Evolutionary conservation across 2,797 vertebrate genomes (phyloP).

Genomic region (Sitta carolinensis): DNA sequence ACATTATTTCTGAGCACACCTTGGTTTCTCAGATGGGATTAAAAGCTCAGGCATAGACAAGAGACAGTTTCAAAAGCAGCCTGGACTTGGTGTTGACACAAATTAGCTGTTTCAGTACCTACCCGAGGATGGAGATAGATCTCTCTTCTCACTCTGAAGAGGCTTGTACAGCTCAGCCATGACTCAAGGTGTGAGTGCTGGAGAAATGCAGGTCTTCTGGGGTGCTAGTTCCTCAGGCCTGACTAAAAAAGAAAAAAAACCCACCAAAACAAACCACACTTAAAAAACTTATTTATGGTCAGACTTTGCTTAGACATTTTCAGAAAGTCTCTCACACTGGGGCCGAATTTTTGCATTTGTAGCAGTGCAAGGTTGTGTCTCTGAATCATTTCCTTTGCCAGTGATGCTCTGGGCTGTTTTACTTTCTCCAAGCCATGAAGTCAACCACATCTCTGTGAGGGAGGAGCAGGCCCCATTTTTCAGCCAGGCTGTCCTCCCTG

Average conservation of each 20-base stretch:
- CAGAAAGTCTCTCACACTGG: background rate
- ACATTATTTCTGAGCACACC: background rate
- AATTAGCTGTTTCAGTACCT: background rate
- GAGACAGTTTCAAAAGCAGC: background rate
- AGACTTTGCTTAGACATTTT: background rate
- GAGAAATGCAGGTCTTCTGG: background rate
- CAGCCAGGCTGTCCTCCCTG: background rate
- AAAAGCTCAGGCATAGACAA: background rate
- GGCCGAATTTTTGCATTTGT: background rate
- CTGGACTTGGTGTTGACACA: background rate
- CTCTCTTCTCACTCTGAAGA: background rate
- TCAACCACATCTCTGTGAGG: background rate
- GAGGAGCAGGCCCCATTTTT: background rate
- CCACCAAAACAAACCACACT: background rate
- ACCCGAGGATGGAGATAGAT: background rate
- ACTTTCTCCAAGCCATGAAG: background rate
- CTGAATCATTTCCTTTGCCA: background rate
- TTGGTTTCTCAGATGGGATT: background rate
- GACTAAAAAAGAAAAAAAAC: background rate
- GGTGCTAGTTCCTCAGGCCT: background rate
- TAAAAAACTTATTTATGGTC: background rate
- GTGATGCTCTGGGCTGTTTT: accelerated
- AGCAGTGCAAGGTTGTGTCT: background rate
- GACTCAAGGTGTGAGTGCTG: no score
- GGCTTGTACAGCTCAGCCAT: background rate